Percentiles rank a stretch among this genome's conserved stretches.
Evolutionary conservation across 2,888 invertebrate species (phyloP).

Genomic region (Philaethria dido): DNA sequence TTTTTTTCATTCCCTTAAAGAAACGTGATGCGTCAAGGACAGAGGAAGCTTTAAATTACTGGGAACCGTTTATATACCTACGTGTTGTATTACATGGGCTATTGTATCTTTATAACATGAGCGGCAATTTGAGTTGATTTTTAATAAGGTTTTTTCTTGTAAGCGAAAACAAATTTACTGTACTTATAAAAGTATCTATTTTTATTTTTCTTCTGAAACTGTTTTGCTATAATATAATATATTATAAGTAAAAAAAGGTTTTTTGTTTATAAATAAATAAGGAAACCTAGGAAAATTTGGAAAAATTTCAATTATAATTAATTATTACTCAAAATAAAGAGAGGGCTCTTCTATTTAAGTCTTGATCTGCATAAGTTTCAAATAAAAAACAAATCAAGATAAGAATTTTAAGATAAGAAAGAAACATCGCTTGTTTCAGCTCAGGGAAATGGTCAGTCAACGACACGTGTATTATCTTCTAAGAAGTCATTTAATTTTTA

Average conservation of each 20-base stretch:
- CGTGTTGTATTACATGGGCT: slow-evolving; percentile 24
- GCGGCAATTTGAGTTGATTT: slow-evolving; percentile 3
- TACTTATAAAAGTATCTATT: background rate
- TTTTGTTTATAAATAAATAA: background rate
- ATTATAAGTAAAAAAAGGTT: background rate
- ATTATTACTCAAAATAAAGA: too few species aligned
- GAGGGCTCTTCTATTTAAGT: too few species aligned
- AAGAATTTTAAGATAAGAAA: too few species aligned
- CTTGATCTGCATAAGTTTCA: too few species aligned
- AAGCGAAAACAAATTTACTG: background rate
- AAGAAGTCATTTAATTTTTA: background rate
- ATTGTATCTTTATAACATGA: slow-evolving; percentile 22
- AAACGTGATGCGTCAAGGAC: slow-evolving; percentile 38
- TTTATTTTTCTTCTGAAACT: background rate
- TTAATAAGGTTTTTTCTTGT: slow-evolving; percentile 13
- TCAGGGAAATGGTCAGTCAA: too few species aligned
- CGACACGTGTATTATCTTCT: background rate
- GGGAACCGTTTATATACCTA: slow-evolving; percentile 13
- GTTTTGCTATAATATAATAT: background rate
- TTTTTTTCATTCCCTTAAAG: slow-evolving; percentile 34
- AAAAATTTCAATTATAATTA: too few species aligned
- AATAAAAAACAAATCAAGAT: too few species aligned
- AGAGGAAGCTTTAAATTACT: slow-evolving; percentile 30
- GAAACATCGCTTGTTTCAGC: too few species aligned
- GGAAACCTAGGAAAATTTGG: too few species aligned